phyloP scores from a whole-genome alignment of 2,113 vertebrate genomes.

The Ammodramus savannarum region DNA sequence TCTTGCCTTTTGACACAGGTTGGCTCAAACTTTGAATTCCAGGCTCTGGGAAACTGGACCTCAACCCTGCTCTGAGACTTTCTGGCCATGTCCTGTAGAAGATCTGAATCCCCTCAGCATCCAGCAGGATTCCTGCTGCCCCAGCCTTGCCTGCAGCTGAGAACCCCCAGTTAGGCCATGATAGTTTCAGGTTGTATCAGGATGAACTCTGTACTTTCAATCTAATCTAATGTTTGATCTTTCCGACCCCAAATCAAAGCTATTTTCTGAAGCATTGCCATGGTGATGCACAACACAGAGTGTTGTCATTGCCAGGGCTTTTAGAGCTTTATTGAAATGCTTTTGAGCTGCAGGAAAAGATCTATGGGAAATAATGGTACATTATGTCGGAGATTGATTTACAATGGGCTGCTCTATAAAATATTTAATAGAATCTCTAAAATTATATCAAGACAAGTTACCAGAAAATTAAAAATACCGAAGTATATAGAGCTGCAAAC shows the following conservation, averaged over 20 bases:
- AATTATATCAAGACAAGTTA: neutral
- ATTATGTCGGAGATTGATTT: neutral
- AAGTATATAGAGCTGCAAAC: neutral
- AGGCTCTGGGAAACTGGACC: neutral
- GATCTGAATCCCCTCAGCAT: neutral
- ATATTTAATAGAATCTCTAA: neutral
- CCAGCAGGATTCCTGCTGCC: neutral
- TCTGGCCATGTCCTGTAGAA: neutral
- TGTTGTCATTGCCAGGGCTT: neutral
- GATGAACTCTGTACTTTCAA: neutral
- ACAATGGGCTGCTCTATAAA: neutral
- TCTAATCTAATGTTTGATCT: constrained; percentile 12
- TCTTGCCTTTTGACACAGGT: neutral
- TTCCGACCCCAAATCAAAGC: constrained; percentile 27
- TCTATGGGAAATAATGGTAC: neutral
- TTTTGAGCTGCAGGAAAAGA: constrained; percentile 14
- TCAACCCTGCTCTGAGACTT: neutral
- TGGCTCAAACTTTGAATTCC: neutral
- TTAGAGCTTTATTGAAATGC: constrained; percentile 42
- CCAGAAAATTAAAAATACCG: constrained; percentile 43
- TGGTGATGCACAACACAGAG: constrained; percentile 4
- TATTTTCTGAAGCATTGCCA: constrained; percentile 49
- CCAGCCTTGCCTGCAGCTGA: neutral
- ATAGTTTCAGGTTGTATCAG: neutral
- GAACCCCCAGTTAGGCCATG: neutral